A percentile compares a stretch with the other conserved stretches of the same genome.
Evolutionary conservation across 2,888 invertebrate species (phyloP).

Genomic region (Neoitamus cyanurus): DNA sequence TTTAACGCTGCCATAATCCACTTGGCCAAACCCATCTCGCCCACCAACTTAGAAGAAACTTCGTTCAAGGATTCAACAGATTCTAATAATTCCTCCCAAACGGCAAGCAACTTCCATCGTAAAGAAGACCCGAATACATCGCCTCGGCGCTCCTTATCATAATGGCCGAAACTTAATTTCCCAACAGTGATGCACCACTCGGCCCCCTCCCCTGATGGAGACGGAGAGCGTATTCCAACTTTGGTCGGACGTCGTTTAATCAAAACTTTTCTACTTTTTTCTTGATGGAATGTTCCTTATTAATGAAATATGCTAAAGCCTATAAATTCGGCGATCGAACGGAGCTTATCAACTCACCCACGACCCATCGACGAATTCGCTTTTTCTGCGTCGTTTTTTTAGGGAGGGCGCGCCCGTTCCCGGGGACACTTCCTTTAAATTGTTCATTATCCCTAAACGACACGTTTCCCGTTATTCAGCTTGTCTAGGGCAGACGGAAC

Average conservation of each 20-base stretch:
- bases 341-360: constrained; percentile 7
- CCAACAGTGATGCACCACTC: not conserved
- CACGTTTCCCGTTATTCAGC: constrained; percentile 5
- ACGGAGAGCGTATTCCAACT: not conserved
- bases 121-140: not conserved
- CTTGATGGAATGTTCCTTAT: constrained; percentile 12
- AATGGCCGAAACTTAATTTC: constrained; percentile 20
- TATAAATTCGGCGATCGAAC: constrained; percentile 20
- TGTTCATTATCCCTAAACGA: constrained; percentile 4
- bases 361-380: not conserved
- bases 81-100: constrained; percentile 36
- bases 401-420: not conserved
- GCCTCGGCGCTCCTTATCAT: not conserved
- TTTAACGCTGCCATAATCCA: not conserved
- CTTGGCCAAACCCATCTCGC: not conserved
- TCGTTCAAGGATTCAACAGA: constrained; percentile 34
- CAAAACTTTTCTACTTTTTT: constrained; percentile 47
- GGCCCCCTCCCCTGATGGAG: not conserved
- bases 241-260: constrained; percentile 20
- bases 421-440: constrained; percentile 17
- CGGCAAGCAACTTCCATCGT: constrained; percentile 14
- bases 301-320: constrained; percentile 37
- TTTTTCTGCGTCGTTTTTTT: not conserved
- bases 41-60: not conserved
- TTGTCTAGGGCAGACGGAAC: not conserved